phyloP scores from a whole-genome alignment of 1,140 invertebrate species.

The Platyscapa corneri region DNA sequence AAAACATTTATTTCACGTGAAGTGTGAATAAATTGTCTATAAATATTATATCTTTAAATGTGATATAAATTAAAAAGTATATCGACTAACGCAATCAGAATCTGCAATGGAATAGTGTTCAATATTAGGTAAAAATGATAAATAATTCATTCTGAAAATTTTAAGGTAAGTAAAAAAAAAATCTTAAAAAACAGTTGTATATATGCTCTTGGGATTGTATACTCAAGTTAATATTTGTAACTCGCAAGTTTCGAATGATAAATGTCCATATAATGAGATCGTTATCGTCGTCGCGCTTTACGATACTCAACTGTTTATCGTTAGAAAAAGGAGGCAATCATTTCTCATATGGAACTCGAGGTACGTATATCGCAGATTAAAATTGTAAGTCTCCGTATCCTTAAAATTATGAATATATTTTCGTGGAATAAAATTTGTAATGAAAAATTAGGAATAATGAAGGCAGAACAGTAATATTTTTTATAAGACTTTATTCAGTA shows the following conservation, averaged over 20 bases:
- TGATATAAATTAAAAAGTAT: neutral
- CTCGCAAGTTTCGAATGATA: constrained; percentile 39
- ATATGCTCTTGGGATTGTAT: constrained; percentile 26
- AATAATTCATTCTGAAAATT: constrained; percentile 20
- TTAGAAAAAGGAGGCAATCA: constrained; percentile 21
- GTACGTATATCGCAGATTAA: neutral
- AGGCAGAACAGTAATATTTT: neutral
- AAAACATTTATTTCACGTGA: neutral
- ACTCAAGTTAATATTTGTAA: constrained; percentile 43
- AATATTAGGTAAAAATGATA: constrained; percentile 20
- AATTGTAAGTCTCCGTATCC: constrained; percentile 4
- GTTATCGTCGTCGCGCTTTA: constrained; percentile 38
- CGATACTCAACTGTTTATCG: constrained; percentile 43
- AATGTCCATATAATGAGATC: constrained; percentile 48
- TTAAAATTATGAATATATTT: neutral
- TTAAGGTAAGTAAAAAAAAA: constrained; percentile 1
- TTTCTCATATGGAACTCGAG: constrained; percentile 36
- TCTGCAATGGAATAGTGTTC: neutral
- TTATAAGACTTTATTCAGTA: neutral
- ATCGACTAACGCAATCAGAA: neutral
- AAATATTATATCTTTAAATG: neutral
- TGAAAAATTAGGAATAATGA: neutral
- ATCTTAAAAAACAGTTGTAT: neutral
- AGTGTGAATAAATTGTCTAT: neutral
- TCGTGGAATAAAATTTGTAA: neutral